Conservation (phyloP, 2,113 vertebrate species). For the Martes martes region DNA sequence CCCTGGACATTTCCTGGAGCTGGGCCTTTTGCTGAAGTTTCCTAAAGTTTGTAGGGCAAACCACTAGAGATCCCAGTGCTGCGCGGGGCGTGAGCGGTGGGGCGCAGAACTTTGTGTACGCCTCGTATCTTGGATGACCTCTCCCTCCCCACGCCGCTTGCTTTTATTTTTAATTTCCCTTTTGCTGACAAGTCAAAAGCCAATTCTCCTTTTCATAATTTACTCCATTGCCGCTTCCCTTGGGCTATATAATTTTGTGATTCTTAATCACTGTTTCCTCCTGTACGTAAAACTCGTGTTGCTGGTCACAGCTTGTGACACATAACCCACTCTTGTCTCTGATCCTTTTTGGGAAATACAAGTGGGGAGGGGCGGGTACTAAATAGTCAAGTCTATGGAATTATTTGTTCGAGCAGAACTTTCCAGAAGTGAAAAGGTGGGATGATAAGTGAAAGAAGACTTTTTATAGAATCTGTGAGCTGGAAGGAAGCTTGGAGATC, state of each 20-base stretch:
- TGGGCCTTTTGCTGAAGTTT: constrained; percentile 8
- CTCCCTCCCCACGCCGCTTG: neutral
- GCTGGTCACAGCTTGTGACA: neutral
- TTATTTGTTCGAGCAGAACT: neutral
- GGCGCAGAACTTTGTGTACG: neutral
- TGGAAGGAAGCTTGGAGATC: neutral
- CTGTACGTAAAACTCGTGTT: neutral
- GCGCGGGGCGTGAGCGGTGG: neutral
- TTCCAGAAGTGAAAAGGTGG: neutral
- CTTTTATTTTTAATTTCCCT: neutral
- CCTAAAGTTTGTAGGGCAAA: neutral
- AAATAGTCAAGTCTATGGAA: neutral
- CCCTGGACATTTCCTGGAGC: neutral
- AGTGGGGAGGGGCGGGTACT: neutral
- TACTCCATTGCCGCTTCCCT: neutral
- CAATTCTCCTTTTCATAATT: neutral
- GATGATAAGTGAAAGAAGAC: neutral
- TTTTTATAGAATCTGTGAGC: neutral
- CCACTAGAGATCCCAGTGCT: neutral
- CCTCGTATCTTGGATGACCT: neutral
- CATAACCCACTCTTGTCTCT: neutral
- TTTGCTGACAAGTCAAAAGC: neutral
- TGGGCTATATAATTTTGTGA: neutral
- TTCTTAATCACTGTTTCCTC: neutral
- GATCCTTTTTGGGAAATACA: neutral